Evolutionary conservation across 1,140 invertebrate species (phyloP), one percentile per base, ranked within the genome.

Genomic region (Cardiocondyla obscurior): DNA sequence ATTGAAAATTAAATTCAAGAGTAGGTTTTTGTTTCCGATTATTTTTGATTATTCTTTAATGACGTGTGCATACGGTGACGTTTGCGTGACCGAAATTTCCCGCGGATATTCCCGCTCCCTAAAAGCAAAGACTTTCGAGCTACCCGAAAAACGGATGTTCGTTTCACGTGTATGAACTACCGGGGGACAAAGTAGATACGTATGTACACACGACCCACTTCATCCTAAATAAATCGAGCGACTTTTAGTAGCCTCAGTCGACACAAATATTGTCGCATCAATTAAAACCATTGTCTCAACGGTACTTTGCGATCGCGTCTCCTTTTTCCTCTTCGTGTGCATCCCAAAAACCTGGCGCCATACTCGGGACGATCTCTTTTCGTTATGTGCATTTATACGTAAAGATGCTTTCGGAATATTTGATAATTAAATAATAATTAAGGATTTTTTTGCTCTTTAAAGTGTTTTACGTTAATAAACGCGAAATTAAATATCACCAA

Each of bases 251-350:
- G 36, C 30, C 22, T 55, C n/a, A 12, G 62, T 81, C 85, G 88
- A 86, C 77, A 83, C 91, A 91, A 92, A 92, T 92, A 92, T 92
- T 92, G 90, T 92, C 91, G 86, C 88, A 91, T 91, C 90, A 92
- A 92, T 92, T 92, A 92, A 91, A 89, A 53, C 72, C 84, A 82
- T 83, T 73, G 85, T 72, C 64, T 28, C 39, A 25, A 22, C 60
- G 51, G 62, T 62, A 58, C 60, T 72, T 25, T 44, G 46, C 67
- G 65, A 51, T 46, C 62, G 14, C 3, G 60, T 36, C 22, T 67
- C 62, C 30, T 16, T 16, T 14, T 67, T 33, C 30, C 14, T n/a
- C 6, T 67, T 39, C 44, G 44, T 81, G 60, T 46, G 33, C 19
- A 22, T 83, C 55, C 28, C 36, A 70, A 39, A n/a, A 64, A 58